phyloP scores from a whole-genome alignment of 2,888 invertebrate genomes.

The Podabrus alpinus region DNA sequence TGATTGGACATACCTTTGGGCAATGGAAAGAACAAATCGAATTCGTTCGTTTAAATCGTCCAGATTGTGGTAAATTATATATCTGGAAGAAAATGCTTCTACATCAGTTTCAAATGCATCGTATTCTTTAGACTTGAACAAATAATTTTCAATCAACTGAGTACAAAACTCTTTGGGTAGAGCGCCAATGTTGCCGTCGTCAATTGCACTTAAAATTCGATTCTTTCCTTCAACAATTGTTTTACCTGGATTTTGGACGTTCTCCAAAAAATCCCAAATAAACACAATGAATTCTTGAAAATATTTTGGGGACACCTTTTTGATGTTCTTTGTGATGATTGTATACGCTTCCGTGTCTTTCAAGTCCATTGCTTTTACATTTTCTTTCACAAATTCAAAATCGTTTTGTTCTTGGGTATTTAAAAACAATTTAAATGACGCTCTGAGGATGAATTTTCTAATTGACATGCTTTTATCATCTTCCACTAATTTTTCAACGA shows the following conservation, averaged over 20 bases:
- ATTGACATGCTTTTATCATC: slow-evolving; percentile 14
- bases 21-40: not conserved
- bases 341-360: slow-evolving; percentile 12
- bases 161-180: slow-evolving; percentile 5
- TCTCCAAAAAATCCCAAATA: not conserved
- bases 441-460: slow-evolving; percentile 6
- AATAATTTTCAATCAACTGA: not conserved
- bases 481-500: not conserved
- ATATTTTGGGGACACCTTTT: not conserved
- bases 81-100: not conserved
- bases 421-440: slow-evolving; percentile 10
- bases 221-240: not conserved
- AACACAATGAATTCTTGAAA: not conserved
- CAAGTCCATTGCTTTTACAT: not conserved
- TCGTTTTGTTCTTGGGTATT: slow-evolving; percentile 11
- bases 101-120: not conserved
- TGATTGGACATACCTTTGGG: not conserved
- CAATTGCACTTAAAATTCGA: not conserved
- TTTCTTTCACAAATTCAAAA: slow-evolving; percentile 10
- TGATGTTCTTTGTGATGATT: not conserved
- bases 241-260: not conserved
- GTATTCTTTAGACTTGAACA: not conserved
- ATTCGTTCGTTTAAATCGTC: not conserved
- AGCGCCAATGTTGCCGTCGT: not conserved
- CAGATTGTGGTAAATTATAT: not conserved